A percentile compares a stretch with the other conserved stretches of the same genome.
These are phyloP conservation scores for Thera britannica DNA, from an alignment of 2,888 invertebrate genomes.

Conservation along the genomic window DNA sequence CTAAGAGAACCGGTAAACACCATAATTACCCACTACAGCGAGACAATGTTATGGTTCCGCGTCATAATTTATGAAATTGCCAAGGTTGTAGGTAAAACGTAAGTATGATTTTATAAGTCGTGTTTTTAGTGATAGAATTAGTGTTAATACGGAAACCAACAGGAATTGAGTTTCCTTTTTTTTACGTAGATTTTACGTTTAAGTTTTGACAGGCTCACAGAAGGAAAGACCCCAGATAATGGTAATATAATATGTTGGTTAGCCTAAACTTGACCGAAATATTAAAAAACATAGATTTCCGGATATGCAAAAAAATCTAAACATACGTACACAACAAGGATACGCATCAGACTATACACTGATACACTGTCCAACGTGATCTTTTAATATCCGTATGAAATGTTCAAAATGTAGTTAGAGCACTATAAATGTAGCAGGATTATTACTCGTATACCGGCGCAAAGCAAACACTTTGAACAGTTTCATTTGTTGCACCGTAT, in stretches of 20 bases:
- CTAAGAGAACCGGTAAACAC: conserved; percentile 52
- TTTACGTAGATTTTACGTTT: too few relatives aligned
- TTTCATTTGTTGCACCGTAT: conserved; percentile 15
- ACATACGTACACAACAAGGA: too few relatives aligned
- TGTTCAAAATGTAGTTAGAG: conserved; percentile 1
- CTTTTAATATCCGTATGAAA: conserved; percentile 14
- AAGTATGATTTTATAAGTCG: too few relatives aligned
- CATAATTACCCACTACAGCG: conserved; percentile 49
- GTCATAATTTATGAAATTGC: conserved; percentile 42
- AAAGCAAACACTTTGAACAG: conserved; percentile 19
- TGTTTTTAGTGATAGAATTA: neutral
- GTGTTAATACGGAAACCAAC: neutral
- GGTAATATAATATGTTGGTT: too few relatives aligned
- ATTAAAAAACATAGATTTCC: too few relatives aligned
- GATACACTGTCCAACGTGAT: neutral
- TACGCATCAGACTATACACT: too few relatives aligned
- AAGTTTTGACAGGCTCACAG: too few relatives aligned
- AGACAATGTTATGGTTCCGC: conserved; percentile 60
- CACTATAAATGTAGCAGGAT: too few relatives aligned
- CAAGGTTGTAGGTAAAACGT: neutral
- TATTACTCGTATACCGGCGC: neutral
- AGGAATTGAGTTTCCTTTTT: too few relatives aligned
- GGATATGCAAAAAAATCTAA: too few relatives aligned
- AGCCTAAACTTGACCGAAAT: too few relatives aligned
- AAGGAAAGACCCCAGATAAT: too few relatives aligned